A percentile compares a stretch with the other conserved stretches of the same genome.
These are phyloP conservation scores for Ectropis crepuscularia DNA, from an alignment of 2,888 invertebrate species.

Conservation along the genomic window DNA sequence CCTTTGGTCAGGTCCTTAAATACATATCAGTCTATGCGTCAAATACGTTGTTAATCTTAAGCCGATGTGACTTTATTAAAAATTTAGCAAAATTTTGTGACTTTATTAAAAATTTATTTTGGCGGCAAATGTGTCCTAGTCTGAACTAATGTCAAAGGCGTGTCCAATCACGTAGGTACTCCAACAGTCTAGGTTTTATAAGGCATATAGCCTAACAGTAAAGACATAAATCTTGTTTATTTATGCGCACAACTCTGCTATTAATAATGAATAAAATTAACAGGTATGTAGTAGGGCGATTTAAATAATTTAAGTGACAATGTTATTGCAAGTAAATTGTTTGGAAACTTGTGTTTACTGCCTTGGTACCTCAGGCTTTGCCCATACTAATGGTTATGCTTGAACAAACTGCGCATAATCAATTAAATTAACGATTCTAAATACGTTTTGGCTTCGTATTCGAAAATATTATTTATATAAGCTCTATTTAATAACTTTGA, in stretches of 20 bases:
- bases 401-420: background rate
- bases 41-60: too few species aligned
- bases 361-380: background rate
- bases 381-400: background rate
- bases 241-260: slow-evolving; percentile 55
- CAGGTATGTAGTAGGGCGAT: slow-evolving; percentile 39
- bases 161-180: slow-evolving; percentile 23
- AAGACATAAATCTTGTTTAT: slow-evolving; percentile 54
- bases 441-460: too few species aligned
- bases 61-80: too few species aligned
- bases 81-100: too few species aligned
- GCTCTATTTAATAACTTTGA: too few species aligned
- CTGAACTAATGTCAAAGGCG: slow-evolving; percentile 9
- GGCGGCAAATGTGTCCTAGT: background rate
- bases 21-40: too few species aligned
- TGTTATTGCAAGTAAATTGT: slow-evolving; percentile 16
- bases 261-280: slow-evolving; percentile 56
- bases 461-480: too few species aligned
- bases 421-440: too few species aligned
- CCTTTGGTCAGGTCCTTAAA: too few species aligned
- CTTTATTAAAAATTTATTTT: too few species aligned
- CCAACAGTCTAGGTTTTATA: background rate
- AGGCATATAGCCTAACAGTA: slow-evolving; percentile 7
- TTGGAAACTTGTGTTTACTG: slow-evolving; percentile 4
- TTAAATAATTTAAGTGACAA: slow-evolving; percentile 43